phyloP scores from a whole-genome alignment of 2,113 vertebrate species.

The Podarcis cretensis region DNA sequence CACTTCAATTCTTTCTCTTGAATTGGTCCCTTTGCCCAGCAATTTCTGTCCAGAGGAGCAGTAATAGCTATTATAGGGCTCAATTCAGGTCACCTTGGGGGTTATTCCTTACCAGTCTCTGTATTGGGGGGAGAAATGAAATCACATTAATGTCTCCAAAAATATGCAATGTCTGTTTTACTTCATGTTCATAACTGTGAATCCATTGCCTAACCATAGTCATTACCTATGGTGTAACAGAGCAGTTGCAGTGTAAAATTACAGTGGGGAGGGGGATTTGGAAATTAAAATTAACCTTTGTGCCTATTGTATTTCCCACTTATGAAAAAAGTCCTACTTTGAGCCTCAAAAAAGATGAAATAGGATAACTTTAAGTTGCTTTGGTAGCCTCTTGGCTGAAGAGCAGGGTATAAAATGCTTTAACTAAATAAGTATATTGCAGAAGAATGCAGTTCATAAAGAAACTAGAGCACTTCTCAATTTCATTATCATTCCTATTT shows the following conservation, averaged over 20 bases:
- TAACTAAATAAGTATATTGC: background rate
- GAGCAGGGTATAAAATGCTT: background rate
- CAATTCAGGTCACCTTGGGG: background rate
- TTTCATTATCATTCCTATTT: background rate
- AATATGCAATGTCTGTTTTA: background rate
- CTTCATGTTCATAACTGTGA: background rate
- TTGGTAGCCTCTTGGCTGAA: background rate
- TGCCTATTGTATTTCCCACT: background rate
- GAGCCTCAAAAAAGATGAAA: background rate
- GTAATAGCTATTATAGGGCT: background rate
- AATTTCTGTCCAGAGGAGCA: background rate
- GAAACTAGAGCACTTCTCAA: background rate
- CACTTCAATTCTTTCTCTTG: background rate
- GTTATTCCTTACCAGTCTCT: background rate
- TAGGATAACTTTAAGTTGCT: background rate
- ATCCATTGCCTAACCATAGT: background rate
- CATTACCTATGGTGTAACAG: background rate
- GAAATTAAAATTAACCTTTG: no score
- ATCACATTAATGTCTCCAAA: background rate
- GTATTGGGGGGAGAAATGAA: background rate
- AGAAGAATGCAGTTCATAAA: conserved; percentile 8
- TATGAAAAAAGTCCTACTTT: background rate
- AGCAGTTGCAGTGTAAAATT: background rate
- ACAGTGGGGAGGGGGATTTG: background rate
- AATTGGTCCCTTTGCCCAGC: background rate